A percentile compares a stretch with the other conserved stretches of the same genome.
Evolutionary conservation across 2,888 invertebrate genomes (phyloP).

Genomic region (Torymus texanus): DNA sequence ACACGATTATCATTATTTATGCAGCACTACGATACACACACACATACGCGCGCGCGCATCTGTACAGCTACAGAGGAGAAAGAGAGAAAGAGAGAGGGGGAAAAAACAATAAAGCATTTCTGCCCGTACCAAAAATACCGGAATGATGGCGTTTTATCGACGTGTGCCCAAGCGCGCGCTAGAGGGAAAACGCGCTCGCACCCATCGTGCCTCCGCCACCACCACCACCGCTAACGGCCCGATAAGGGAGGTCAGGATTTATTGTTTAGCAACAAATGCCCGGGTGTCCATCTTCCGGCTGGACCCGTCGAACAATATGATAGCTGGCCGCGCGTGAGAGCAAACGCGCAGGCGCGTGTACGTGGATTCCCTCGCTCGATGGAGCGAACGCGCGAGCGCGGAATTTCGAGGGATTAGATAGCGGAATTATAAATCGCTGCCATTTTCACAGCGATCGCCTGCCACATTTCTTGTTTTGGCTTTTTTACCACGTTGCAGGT

Average conservation of each 20-base stretch:
- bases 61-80: background rate
- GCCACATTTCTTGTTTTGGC: conserved; percentile 42
- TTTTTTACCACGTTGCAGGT: background rate
- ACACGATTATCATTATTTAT: conserved; percentile 51
- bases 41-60: background rate
- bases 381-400: background rate
- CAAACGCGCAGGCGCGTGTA: too few relatives aligned
- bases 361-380: too few relatives aligned
- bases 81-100: background rate
- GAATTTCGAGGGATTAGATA: conserved; percentile 59
- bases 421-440: conserved; percentile 60
- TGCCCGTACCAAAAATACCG: background rate
- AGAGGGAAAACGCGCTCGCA: too few relatives aligned
- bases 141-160: conserved; percentile 38
- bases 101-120: conserved; percentile 19
- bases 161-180: background rate
- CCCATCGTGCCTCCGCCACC: too few relatives aligned
- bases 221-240: background rate
- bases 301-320: conserved; percentile 50
- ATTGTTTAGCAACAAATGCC: conserved; percentile 55
- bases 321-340: conserved; percentile 8
- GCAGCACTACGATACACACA: background rate
- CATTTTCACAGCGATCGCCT: conserved; percentile 53
- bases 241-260: conserved; percentile 50
- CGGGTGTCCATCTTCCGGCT: conserved; percentile 50